Base-by-base conservation (phyloP, 2,888 invertebrate genomes). In the Heliconius hortense region DNA sequence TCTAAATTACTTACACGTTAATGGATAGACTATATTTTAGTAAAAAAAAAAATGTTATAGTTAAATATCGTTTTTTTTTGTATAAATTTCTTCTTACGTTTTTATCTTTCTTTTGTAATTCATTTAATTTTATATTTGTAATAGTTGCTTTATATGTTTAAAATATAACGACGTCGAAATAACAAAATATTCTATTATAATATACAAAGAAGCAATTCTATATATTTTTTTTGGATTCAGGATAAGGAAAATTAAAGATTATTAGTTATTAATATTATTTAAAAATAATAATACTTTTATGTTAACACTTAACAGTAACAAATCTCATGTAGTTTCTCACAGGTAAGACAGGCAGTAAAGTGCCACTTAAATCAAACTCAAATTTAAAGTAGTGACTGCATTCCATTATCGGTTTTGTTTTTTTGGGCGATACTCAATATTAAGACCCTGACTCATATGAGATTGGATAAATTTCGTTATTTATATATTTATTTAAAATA, bases 311-410 rank as follows among this genome's bases (percentile, higher is more conserved):
- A 68, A 48, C 18, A 48, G 4, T 0, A 24, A 67, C 39, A 28
- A 68, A 68, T 28, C 13, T 31, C 13, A 68, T n/a, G 21, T 21
- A 13, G 26, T 68, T 28, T 31, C 28, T 53, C 31, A 68, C 53
- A 31, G n/a, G 5, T 68, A 21, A 18, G 21, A 48, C n/a, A 53
- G 28, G 53, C 28, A 18, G 28, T 31, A 13, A 68, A 53, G 68
- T 68, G 68, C 53, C 48, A 53, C 53, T 68, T 68, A 68, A 68
- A 68, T 68, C 28, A 68, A 68, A 15, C 5, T 39, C n/a, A 64
- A 64, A 35, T 64, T 53, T 28, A 53, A 68, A 53, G n/a, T 68
- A n/a, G 68, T 53, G 31, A 68, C 68, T 53, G 53, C 68, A 68
- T 68, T 68, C 68, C 68, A 31, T 68, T 31, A 53, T 68, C n/a